Evolutionary conservation across 2,113 vertebrate genomes (phyloP).

Genomic region (Malurus alboscapulatus): DNA sequence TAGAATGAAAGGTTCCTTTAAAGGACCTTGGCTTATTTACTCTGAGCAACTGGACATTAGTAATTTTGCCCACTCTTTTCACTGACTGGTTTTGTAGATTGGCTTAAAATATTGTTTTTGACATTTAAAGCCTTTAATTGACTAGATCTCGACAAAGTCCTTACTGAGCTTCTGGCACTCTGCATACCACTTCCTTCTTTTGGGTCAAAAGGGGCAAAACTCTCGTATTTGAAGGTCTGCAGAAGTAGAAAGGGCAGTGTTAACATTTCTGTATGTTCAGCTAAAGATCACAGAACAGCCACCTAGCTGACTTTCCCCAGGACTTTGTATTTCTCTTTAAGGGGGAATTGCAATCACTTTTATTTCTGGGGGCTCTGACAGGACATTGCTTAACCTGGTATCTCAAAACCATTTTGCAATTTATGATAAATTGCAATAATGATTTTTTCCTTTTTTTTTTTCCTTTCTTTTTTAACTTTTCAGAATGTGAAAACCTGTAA

Average conservation of each 20-base stretch:
- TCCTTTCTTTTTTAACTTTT: background rate
- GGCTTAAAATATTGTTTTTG: slow-evolving; percentile 37
- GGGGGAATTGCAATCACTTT: background rate
- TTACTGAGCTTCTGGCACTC: slow-evolving; percentile 19
- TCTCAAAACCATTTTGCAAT: background rate
- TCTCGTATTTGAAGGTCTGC: slow-evolving; percentile 39
- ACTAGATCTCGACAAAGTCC: background rate
- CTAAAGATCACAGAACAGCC: slow-evolving; percentile 13
- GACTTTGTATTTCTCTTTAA: background rate
- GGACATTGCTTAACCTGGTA: background rate
- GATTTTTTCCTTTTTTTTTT: background rate
- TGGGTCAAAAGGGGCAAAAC: slow-evolving; percentile 51
- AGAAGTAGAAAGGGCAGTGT: slow-evolving; percentile 36
- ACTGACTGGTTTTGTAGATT: background rate
- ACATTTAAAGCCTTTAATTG: slow-evolving; percentile 53
- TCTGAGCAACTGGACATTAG: background rate
- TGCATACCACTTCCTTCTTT: slow-evolving; percentile 19
- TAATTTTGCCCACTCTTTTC: slow-evolving; percentile 5
- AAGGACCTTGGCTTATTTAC: background rate
- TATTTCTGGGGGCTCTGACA: background rate
- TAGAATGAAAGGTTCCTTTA: slow-evolving; percentile 28
- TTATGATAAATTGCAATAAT: background rate
- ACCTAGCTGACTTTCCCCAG: slow-evolving; percentile 18
- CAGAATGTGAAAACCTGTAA: background rate
- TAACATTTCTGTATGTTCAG: slow-evolving; percentile 41